Evolutionary conservation across 1,140 invertebrate species (phyloP).

Genomic region (Leptinotarsa undecemlineata): DNA sequence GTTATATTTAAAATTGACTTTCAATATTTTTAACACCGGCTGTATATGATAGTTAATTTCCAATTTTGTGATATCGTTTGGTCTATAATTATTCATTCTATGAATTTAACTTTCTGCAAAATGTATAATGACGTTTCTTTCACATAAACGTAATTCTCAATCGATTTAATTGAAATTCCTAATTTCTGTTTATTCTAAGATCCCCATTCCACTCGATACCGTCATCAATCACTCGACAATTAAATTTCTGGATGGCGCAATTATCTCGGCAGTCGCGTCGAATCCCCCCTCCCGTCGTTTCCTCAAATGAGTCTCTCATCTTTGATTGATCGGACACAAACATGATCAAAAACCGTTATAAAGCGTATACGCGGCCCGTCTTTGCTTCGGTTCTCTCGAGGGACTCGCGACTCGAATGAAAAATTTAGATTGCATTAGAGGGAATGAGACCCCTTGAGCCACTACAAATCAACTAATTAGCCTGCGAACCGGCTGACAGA

Average conservation of each 20-base stretch:
- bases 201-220: background rate
- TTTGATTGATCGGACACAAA: constrained; percentile 33
- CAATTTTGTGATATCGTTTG: too few relatives aligned
- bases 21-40: too few relatives aligned
- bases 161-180: background rate
- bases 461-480: constrained; percentile 56
- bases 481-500: constrained; percentile 37
- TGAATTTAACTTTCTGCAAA: too few relatives aligned
- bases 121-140: too few relatives aligned
- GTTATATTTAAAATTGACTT: too few relatives aligned
- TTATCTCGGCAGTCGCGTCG: constrained; percentile 15
- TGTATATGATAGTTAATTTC: too few relatives aligned
- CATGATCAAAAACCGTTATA: constrained; percentile 29
- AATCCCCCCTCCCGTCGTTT: background rate
- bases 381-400: constrained; percentile 34
- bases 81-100: too few relatives aligned
- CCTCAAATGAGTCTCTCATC: constrained; percentile 19
- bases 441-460: constrained; percentile 51
- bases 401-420: constrained; percentile 48
- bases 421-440: constrained; percentile 56
- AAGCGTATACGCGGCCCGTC: background rate
- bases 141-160: too few relatives aligned
- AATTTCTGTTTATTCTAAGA: background rate
- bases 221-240: constrained; percentile 25
- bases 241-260: constrained; percentile 25